Conservation (phyloP, 2,888 invertebrate genomes). For the Drosophila kambysellisi region DNA sequence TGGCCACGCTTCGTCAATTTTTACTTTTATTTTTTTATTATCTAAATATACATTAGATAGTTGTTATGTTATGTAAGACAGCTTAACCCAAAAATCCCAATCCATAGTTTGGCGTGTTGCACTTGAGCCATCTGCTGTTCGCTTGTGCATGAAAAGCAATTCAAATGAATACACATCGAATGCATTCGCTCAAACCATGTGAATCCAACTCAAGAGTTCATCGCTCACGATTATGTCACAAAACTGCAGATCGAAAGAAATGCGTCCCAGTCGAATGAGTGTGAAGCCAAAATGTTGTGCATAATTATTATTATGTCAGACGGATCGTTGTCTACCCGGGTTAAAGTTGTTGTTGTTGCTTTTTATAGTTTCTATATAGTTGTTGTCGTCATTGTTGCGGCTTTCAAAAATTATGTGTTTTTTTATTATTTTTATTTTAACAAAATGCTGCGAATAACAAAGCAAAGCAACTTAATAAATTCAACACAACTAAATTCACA, state of each 20-base stretch:
- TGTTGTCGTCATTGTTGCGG: conserved; percentile 33
- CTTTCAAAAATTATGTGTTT: conserved; percentile 66
- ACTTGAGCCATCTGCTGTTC: conserved; percentile 44
- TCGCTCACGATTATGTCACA: conserved; percentile 61
- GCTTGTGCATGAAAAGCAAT: conserved; percentile 34
- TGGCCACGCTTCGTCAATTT: conserved; percentile 55
- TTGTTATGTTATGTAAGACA: conserved; percentile 51
- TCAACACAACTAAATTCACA: conserved; percentile 22
- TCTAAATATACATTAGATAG: conserved; percentile 45
- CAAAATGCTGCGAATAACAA: conserved; percentile 34
- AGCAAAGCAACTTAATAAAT: conserved; percentile 24
- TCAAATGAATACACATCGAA: conserved; percentile 6
- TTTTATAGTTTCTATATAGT: neutral
- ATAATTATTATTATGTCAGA: conserved; percentile 78
- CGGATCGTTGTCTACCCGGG: conserved; percentile 21
- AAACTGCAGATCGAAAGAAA: conserved; percentile 44
- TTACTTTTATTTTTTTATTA: conserved; percentile 36
- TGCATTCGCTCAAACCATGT: neutral
- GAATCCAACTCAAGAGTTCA: conserved; percentile 37
- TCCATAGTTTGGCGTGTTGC: conserved; percentile 50
- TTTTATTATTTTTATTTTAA: conserved; percentile 35
- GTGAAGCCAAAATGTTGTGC: conserved; percentile 60
- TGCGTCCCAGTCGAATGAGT: conserved; percentile 52
- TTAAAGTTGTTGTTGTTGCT: conserved; percentile 9
- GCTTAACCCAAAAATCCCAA: conserved; percentile 67